Base-by-base conservation (phyloP, 92 coral and sea anemone species). In the Epizoanthus fatuus region DNA sequence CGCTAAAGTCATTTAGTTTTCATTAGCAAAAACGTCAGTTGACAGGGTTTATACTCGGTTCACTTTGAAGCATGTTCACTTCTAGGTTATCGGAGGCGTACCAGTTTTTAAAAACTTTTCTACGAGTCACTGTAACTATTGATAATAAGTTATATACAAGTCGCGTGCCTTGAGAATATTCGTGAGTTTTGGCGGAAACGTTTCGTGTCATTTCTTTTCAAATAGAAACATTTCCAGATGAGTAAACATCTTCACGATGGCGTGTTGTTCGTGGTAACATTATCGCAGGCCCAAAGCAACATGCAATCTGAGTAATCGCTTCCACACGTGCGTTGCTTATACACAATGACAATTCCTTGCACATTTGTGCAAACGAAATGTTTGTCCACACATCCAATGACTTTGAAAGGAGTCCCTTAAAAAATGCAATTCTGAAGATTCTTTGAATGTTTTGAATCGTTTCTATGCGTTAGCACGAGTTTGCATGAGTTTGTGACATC, bases 111-210 rank as follows among this genome's bases (percentile, higher is more conserved):
- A 44, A 49, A 49, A 49, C 53, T 49, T 49, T 47, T 47, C 9
- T 47, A 47, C 11, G 7, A 47, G 7, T 47, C 3, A 45, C 51
- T 45, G 52, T 47, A 47, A 47, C 52, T 7, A 47, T 47, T 12
- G 53, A 0, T 14, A 49, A 49, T 2, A 49, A 7, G 47, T 12
- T 8, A 8, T 7, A 10, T 49, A 49, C 53, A 8, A 49, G 12
- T 70, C 39, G 40, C 32, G 64, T 15, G 47, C 42, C 10, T n/a
- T 52, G 3, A 49, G 14, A 37, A 52, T 13, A 25, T 20, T 75
- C 81, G 81, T 37, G 81, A 75, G 67, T 54, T 40, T n/a, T 22
- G 12, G 13, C 42, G 19, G 82, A 77, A 45, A 44, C 59, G 58
- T 60, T 77, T 60, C 42, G 82, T 42, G 56, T 60, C 53, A 42